phyloP scores from a whole-genome alignment of 2,888 invertebrate species.

The Corythucha ciliata region DNA sequence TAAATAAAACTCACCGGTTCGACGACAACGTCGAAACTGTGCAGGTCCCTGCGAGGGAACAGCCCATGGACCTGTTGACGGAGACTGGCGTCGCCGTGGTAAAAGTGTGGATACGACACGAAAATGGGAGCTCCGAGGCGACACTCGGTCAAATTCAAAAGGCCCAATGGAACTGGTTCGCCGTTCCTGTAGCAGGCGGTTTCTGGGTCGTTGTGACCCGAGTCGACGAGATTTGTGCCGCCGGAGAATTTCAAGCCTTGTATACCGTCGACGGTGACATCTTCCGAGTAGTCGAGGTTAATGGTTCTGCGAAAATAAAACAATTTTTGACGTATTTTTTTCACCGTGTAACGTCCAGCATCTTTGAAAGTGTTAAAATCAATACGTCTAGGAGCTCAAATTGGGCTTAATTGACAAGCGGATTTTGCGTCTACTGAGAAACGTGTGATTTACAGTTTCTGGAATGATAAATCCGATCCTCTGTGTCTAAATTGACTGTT shows the following conservation, averaged over 20 bases:
- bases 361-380: not conserved
- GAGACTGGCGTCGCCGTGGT: conserved; percentile 61
- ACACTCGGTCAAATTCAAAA: conserved; percentile 66
- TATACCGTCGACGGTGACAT: conserved; percentile 51
- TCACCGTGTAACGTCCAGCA: no score
- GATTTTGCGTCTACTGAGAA: no score
- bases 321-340: not conserved
- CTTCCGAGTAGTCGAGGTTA: conserved; percentile 50
- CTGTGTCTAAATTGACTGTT: no score
- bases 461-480: no score
- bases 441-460: no score
- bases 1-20: conserved; percentile 36
- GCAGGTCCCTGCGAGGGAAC: conserved; percentile 56
- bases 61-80: conserved; percentile 57
- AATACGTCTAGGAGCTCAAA: not conserved
- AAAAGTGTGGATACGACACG: conserved; percentile 77
- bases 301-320: conserved; percentile 46
- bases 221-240: conserved; percentile 51
- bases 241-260: conserved; percentile 50
- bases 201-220: conserved; percentile 45
- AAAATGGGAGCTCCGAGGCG: conserved; percentile 72
- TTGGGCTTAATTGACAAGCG: not conserved
- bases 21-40: conserved; percentile 58
- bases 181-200: conserved; percentile 62
- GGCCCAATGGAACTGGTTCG: conserved; percentile 54